These are phyloP conservation scores for Cataglyphis altisquamis DNA, from an alignment of 2,888 invertebrate species.

Conservation along the genomic window DNA sequence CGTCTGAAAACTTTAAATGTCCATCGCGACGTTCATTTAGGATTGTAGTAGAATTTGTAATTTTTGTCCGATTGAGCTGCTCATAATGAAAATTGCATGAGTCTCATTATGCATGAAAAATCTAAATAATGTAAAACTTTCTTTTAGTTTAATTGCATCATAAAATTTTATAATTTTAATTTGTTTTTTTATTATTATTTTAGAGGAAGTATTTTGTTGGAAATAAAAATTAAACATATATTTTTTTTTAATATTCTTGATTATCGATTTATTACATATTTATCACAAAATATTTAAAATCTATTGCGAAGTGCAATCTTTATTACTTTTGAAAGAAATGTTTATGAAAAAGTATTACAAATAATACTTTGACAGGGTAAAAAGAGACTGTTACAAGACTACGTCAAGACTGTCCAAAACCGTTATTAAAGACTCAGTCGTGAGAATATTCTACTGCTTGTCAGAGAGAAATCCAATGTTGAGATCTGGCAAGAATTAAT, in stretches of 20 bases:
- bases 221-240: background rate
- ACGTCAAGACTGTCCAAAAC: conserved; percentile 30
- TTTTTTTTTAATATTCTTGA: background rate
- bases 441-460: conserved; percentile 14
- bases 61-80: background rate
- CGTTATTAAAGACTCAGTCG: conserved; percentile 46
- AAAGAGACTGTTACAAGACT: conserved; percentile 14
- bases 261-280: background rate
- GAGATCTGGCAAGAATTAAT: conserved; percentile 53
- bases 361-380: conserved; percentile 14
- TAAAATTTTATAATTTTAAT: background rate
- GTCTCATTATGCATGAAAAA: background rate
- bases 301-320: background rate
- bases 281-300: background rate
- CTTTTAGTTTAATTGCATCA: background rate
- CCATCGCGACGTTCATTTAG: background rate
- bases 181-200: background rate
- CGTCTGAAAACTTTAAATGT: conserved; percentile 1
- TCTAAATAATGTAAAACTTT: background rate
- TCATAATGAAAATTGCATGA: background rate
- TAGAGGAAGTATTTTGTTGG: background rate
- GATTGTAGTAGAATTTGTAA: background rate
- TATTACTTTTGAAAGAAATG: background rate
- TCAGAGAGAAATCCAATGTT: conserved; percentile 34
- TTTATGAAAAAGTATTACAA: conserved; percentile 17